Conservation (phyloP, 2,797 vertebrate genomes). For the Hemitrygon akajei region DNA sequence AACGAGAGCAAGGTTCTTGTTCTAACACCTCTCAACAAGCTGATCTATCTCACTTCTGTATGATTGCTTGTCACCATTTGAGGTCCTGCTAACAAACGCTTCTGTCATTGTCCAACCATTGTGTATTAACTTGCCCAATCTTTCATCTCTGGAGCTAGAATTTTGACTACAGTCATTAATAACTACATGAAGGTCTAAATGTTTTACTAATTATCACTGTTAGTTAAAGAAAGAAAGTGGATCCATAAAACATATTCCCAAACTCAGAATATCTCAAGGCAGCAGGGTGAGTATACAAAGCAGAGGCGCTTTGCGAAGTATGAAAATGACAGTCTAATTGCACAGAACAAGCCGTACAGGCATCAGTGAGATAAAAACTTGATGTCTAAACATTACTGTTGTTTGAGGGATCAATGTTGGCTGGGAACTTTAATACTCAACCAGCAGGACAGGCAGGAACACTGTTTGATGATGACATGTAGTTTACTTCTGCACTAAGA, state of each 20-base stretch:
- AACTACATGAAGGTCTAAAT: not conserved
- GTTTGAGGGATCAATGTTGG: not conserved
- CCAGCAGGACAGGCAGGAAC: too few relatives aligned
- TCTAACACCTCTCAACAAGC: too few relatives aligned
- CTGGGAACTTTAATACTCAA: too few relatives aligned
- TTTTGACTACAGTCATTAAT: not conserved
- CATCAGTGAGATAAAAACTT: not conserved
- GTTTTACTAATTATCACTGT: not conserved
- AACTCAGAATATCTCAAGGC: not conserved
- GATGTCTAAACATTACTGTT: not conserved
- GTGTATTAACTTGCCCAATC: too few relatives aligned
- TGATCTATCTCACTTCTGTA: too few relatives aligned
- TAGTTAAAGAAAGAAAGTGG: not conserved
- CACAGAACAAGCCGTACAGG: not conserved
- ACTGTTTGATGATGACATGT: too few relatives aligned
- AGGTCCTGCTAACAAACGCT: too few relatives aligned
- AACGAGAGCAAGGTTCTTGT: too few relatives aligned
- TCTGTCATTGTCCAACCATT: not conserved
- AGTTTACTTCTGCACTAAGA: too few relatives aligned
- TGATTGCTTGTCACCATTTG: too few relatives aligned
- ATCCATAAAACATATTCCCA: not conserved
- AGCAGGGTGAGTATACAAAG: too few relatives aligned
- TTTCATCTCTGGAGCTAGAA: not conserved
- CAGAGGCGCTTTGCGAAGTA: not conserved
- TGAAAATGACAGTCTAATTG: not conserved